phyloP scores from a whole-genome alignment of 2,888 invertebrate species.

The Folsomia candida region DNA sequence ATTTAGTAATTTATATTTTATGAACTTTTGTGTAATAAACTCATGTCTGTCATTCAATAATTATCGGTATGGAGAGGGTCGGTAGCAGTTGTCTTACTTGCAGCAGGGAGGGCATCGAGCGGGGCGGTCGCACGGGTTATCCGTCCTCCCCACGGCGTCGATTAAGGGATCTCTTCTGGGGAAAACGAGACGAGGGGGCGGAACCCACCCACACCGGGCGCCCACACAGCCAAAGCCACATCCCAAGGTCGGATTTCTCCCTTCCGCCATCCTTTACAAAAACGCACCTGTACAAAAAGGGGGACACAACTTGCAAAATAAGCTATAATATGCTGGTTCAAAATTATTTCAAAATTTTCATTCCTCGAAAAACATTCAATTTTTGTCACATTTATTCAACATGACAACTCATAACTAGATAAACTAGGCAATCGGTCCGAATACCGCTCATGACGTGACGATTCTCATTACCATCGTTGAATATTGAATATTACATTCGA shows the following conservation, averaged over 20 bases:
- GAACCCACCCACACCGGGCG: conserved; percentile 29
- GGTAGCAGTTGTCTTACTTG: too few relatives aligned
- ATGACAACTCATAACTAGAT: too few relatives aligned
- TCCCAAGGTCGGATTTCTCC: conserved; percentile 31
- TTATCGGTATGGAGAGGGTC: neutral
- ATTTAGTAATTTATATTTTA: too few relatives aligned
- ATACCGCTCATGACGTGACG: too few relatives aligned
- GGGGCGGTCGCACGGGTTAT: conserved; percentile 41
- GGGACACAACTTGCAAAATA: neutral
- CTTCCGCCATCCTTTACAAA: conserved; percentile 31
- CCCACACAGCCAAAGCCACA: conserved; percentile 24
- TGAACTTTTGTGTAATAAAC: too few relatives aligned
- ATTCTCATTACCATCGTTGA: too few relatives aligned
- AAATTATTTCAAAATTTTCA: too few relatives aligned
- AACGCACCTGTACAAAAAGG: too few relatives aligned
- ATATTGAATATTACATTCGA: too few relatives aligned
- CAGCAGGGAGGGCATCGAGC: conserved; percentile 37
- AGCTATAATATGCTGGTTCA: neutral
- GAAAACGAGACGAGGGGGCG: neutral
- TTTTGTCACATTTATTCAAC: too few relatives aligned
- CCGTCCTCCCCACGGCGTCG: conserved; percentile 36
- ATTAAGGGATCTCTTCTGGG: conserved; percentile 35
- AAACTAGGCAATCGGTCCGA: too few relatives aligned
- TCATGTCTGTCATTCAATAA: neutral
- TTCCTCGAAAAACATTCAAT: too few relatives aligned